A percentile compares a stretch with the other conserved stretches of the same genome.
Conservation (phyloP, 2,888 invertebrate species). For the Agrotis puta region DNA sequence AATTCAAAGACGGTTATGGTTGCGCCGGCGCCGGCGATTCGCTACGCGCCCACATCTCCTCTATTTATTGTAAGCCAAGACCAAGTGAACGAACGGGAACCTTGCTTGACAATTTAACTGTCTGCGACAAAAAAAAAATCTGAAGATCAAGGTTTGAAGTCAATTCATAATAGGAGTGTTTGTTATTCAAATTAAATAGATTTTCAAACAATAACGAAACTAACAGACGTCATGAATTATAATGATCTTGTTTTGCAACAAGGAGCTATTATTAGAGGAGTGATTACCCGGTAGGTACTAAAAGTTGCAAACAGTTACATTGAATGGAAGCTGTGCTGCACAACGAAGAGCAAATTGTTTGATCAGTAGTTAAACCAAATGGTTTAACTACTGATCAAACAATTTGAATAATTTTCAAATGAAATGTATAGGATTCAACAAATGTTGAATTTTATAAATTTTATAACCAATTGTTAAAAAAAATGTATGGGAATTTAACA, state of each 20-base stretch:
- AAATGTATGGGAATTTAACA: no score
- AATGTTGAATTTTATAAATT: no score
- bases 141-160: conserved; percentile 1
- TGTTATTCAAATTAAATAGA: neutral
- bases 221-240: neutral
- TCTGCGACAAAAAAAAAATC: conserved; percentile 61
- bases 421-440: no score
- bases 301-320: conserved; percentile 26
- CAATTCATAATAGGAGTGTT: neutral
- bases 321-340: neutral
- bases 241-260: conserved; percentile 3
- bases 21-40: conserved; percentile 78
- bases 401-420: no score
- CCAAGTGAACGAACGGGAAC: conserved; percentile 71
- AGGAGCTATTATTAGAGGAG: neutral
- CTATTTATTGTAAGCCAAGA: conserved; percentile 71
- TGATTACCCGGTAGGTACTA: conserved; percentile 16
- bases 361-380: no score
- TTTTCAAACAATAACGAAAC: neutral
- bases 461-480: no score
- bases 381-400: no score
- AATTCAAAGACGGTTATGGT: conserved; percentile 73
- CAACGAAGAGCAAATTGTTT: neutral
- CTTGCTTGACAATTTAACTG: conserved; percentile 63
- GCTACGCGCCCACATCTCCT: conserved; percentile 75